Conservation (phyloP, 1,140 invertebrate species). For the Probaryconus sp. region DNA sequence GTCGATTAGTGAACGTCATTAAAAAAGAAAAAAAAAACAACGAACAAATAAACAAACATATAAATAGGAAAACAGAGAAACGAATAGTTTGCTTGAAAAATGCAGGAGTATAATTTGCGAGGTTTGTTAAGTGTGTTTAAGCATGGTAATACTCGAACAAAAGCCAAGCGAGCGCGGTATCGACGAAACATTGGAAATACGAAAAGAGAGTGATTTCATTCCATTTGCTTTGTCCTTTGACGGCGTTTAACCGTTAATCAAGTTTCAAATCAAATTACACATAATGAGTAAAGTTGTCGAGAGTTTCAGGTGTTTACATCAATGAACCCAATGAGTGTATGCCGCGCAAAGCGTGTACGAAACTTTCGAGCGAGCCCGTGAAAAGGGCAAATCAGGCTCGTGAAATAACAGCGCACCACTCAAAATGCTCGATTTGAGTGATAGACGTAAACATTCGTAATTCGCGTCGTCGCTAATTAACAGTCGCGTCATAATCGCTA, state of each 20-base stretch:
- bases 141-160: constrained; percentile 36
- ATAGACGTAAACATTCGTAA: constrained; percentile 49
- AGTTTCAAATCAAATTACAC: constrained; percentile 75
- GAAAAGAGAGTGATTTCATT: constrained; percentile 57
- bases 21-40: constrained; percentile 34
- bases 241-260: constrained; percentile 74
- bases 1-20: too few relatives aligned
- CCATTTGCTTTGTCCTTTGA: constrained; percentile 69
- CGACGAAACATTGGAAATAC: constrained; percentile 49
- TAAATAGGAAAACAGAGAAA: too few relatives aligned
- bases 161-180: constrained; percentile 22
- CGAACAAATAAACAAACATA: too few relatives aligned
- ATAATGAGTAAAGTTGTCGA: constrained; percentile 74
- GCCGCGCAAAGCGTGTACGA: constrained; percentile 29
- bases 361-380: constrained; percentile 35
- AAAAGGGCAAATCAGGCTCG: constrained; percentile 55
- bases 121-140: constrained; percentile 52
- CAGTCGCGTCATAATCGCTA: constrained; percentile 29
- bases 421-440: constrained; percentile 55
- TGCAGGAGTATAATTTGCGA: constrained; percentile 28
- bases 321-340: constrained; percentile 64
- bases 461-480: constrained; percentile 50
- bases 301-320: constrained; percentile 68
- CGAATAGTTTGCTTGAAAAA: constrained; percentile 26
- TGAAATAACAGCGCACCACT: constrained; percentile 51